These are phyloP conservation scores for Psilopsiagon aymara DNA, from an alignment of 2,113 vertebrate species.

Conservation along the genomic window DNA sequence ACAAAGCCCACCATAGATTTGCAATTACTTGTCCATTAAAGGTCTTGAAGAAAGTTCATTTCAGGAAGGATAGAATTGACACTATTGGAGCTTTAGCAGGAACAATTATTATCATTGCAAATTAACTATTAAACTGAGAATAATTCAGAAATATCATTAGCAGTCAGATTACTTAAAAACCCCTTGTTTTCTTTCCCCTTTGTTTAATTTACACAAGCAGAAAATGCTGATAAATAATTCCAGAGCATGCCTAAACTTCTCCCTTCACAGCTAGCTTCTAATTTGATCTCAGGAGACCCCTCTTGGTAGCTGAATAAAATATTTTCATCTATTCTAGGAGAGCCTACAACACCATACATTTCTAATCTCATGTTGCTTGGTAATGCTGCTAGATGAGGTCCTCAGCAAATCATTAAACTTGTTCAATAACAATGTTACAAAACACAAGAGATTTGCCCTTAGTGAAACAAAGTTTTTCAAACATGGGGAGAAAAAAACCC, in stretches of 20 bases:
- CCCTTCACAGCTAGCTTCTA: conserved; percentile 85
- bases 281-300: conserved; percentile 86
- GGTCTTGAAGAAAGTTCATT: conserved; percentile 73
- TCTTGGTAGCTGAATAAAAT: conserved; percentile 81
- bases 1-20: conserved; percentile 73
- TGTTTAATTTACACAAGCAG: conserved; percentile 83
- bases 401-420: conserved; percentile 86
- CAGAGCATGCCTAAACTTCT: conserved; percentile 83
- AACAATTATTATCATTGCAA: conserved; percentile 78
- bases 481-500: neutral
- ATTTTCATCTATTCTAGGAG: conserved; percentile 80
- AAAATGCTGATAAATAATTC: conserved; percentile 88
- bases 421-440: conserved; percentile 82
- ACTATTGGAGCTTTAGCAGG: conserved; percentile 50
- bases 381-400: conserved; percentile 81
- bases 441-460: conserved; percentile 78
- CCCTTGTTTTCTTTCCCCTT: conserved; percentile 77
- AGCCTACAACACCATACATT: conserved; percentile 76
- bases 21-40: conserved; percentile 71
- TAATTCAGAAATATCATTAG: conserved; percentile 84
- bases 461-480: conserved; percentile 79
- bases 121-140: conserved; percentile 81
- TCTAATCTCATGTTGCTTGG: conserved; percentile 79
- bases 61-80: conserved; percentile 49
- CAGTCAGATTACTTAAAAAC: conserved; percentile 78